Percentiles rank a stretch among this genome's conserved stretches.
phyloP scores from a whole-genome alignment of 2,888 invertebrate genomes.

The Platycnemis pennipes region DNA sequence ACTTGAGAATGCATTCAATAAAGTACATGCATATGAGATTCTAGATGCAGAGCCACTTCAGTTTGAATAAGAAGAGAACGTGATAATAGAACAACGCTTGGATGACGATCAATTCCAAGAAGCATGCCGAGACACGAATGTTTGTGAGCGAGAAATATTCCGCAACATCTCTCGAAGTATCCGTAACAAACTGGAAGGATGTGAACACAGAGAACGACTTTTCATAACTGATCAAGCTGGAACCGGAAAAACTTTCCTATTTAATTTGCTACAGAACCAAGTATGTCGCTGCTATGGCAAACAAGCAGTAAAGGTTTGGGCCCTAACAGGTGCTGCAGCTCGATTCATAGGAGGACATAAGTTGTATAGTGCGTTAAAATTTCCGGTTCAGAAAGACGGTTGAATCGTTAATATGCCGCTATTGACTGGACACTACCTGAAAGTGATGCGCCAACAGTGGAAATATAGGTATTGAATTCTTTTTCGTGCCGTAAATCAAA shows the following conservation, averaged over 20 bases:
- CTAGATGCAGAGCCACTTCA: conserved; percentile 71
- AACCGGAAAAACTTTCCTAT: conserved; percentile 32
- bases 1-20: conserved; percentile 74
- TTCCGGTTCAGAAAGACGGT: conserved; percentile 75
- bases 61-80: conserved; percentile 71
- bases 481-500: too few species aligned
- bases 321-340: conserved; percentile 76
- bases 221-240: background rate
- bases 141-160: conserved; percentile 69
- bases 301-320: conserved; percentile 73
- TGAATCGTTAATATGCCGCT: conserved; percentile 71
- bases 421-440: conserved; percentile 72
- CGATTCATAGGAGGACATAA: conserved; percentile 71
- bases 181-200: background rate
- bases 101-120: conserved; percentile 70
- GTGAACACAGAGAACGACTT: background rate
- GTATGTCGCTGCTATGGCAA: conserved; percentile 73
- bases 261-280: conserved; percentile 73
- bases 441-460: conserved; percentile 74
- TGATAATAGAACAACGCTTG: conserved; percentile 70
- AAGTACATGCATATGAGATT: conserved; percentile 74
- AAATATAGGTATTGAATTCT: conserved; percentile 73
- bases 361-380: conserved; percentile 71
- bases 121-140: conserved; percentile 70
- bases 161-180: conserved; percentile 69